phyloP scores from a whole-genome alignment of 2,113 vertebrate genomes.

The Microtus richardsoni region DNA sequence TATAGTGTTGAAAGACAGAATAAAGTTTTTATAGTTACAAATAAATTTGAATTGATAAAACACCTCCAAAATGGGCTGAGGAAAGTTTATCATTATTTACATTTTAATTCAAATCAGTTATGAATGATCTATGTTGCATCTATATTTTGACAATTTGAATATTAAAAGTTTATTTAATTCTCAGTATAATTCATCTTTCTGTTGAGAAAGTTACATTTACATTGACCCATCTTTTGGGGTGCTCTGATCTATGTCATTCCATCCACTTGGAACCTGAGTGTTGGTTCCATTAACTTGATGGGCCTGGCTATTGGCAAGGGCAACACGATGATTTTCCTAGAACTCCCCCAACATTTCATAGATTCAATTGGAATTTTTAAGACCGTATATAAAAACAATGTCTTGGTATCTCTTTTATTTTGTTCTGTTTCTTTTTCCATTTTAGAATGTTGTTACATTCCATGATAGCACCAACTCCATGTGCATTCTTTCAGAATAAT shows the following conservation, averaged over 20 bases:
- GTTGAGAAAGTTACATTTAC: slow-evolving; percentile 86
- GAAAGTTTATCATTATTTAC: slow-evolving; percentile 72
- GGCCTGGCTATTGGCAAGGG: slow-evolving; percentile 74
- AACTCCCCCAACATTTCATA: slow-evolving; percentile 42
- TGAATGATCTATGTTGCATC: slow-evolving; percentile 85
- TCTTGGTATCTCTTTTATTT: slow-evolving; percentile 39
- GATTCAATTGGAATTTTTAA: slow-evolving; percentile 65
- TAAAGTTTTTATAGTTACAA: slow-evolving; percentile 19
- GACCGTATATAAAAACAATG: background rate
- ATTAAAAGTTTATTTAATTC: slow-evolving; percentile 88
- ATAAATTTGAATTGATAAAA: slow-evolving; percentile 33
- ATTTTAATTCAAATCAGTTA: slow-evolving; percentile 77
- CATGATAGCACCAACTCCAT: slow-evolving; percentile 25
- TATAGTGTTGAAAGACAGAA: slow-evolving; percentile 18
- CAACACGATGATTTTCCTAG: slow-evolving; percentile 75
- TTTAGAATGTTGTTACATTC: slow-evolving; percentile 55
- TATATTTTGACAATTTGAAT: slow-evolving; percentile 83
- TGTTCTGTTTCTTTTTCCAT: slow-evolving; percentile 26
- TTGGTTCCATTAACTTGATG: slow-evolving; percentile 81
- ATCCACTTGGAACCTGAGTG: slow-evolving; percentile 74
- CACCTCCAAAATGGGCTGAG: slow-evolving; percentile 44
- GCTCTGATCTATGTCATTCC: slow-evolving; percentile 83
- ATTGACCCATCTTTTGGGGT: slow-evolving; percentile 82
- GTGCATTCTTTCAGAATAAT: slow-evolving; percentile 67
- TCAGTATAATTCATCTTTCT: slow-evolving; percentile 81